Percentiles rank a stretch among this genome's conserved stretches.
Evolutionary conservation across 2,888 invertebrate species (phyloP).

Genomic region (Pterobdella sp.): DNA sequence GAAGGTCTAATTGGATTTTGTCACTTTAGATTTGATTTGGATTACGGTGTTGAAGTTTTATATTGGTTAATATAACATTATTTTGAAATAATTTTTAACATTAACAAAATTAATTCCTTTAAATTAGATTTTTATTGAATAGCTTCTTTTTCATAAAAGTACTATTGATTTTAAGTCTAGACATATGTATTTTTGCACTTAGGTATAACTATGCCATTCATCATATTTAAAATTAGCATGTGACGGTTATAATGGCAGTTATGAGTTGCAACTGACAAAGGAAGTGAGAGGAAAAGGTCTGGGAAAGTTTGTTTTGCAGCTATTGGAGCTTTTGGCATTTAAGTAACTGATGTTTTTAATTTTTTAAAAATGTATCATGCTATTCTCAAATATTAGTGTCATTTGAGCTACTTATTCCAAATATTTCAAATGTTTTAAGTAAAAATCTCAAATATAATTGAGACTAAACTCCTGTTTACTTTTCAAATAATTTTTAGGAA

Average conservation of each 20-base stretch:
- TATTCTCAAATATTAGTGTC: not conserved
- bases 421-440: conserved; percentile 31
- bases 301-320: conserved; percentile 71
- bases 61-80: conserved; percentile 69
- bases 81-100: too few species aligned
- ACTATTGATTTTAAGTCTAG: not conserved
- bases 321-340: conserved; percentile 66
- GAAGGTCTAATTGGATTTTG: conserved; percentile 62
- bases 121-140: too few species aligned
- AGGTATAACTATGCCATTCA: not conserved
- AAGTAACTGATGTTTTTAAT: conserved; percentile 48
- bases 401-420: conserved; percentile 10
- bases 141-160: too few species aligned
- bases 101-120: too few species aligned
- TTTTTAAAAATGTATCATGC: too few species aligned
- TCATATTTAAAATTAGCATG: not conserved
- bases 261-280: conserved; percentile 75
- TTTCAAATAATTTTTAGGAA: too few species aligned
- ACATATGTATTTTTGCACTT: not conserved
- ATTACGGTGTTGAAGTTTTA: conserved; percentile 65
- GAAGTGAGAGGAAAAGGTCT: conserved; percentile 68
- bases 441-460: too few species aligned
- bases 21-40: conserved; percentile 76
- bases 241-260: conserved; percentile 56
- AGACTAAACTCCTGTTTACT: too few species aligned